These are phyloP conservation scores for Tipula lateralis DNA, from an alignment of 2,888 invertebrate genomes.

Conservation along the genomic window DNA sequence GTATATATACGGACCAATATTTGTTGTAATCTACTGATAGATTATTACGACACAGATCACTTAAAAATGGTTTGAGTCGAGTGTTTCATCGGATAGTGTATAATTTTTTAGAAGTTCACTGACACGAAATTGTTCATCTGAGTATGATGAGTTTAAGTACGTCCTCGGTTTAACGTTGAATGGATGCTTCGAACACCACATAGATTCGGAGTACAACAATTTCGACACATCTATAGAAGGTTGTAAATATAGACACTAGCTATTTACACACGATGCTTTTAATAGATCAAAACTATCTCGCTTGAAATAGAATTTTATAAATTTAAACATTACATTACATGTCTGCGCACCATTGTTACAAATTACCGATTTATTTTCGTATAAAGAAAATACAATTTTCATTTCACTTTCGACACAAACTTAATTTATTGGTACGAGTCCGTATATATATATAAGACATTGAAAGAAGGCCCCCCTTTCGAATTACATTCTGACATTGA, in stretches of 20 bases:
- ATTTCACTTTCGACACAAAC: not conserved
- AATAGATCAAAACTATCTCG: not conserved
- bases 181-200: not conserved
- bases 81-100: too few species aligned
- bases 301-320: not conserved
- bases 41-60: too few species aligned
- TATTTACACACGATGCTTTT: not conserved
- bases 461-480: not conserved
- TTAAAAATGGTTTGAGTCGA: too few species aligned
- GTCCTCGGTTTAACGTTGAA: too few species aligned
- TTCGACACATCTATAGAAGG: not conserved
- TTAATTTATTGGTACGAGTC: slow-evolving; percentile 2
- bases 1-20: too few species aligned
- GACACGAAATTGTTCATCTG: too few species aligned
- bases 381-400: not conserved
- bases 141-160: not conserved
- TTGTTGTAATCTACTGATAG: too few species aligned
- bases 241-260: not conserved
- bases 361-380: not conserved
- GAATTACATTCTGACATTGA: not conserved
- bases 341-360: not conserved
- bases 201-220: not conserved
- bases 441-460: not conserved
- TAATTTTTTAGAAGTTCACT: too few species aligned
- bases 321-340: not conserved